Percentiles rank a stretch among this genome's conserved stretches.
These are phyloP conservation scores for Tachycineta bicolor DNA, from an alignment of 2,113 vertebrate species.

Conservation along the genomic window DNA sequence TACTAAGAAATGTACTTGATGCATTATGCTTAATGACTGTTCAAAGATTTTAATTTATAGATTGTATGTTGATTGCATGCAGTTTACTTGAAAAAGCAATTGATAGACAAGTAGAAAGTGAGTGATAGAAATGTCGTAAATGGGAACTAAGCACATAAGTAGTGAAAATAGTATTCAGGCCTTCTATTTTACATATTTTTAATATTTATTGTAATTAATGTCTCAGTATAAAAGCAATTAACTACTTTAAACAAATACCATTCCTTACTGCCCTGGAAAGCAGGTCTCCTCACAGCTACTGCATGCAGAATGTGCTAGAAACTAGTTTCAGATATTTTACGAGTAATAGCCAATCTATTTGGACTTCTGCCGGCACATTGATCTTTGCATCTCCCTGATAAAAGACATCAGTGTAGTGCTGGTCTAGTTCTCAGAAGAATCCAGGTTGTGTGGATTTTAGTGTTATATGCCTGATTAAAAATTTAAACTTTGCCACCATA, in stretches of 20 bases:
- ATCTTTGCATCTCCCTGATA: neutral
- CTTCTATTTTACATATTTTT: neutral
- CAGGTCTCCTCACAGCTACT: neutral
- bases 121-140: neutral
- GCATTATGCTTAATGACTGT: neutral
- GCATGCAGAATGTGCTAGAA: neutral
- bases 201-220: neutral
- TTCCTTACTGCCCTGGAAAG: neutral
- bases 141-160: neutral
- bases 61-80: neutral
- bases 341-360: neutral
- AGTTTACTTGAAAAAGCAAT: neutral
- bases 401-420: neutral
- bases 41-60: neutral
- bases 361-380: rapidly evolving
- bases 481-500: neutral
- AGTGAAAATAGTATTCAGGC: neutral
- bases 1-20: neutral
- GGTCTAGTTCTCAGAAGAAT: neutral
- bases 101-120: neutral
- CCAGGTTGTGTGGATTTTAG: neutral
- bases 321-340: neutral
- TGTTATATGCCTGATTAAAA: neutral
- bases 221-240: neutral
- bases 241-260: neutral